Evolutionary conservation across 2,797 vertebrate genomes (phyloP), one percentile per base, ranked within the genome.

Genomic region (Danio jaintianensis): DNA sequence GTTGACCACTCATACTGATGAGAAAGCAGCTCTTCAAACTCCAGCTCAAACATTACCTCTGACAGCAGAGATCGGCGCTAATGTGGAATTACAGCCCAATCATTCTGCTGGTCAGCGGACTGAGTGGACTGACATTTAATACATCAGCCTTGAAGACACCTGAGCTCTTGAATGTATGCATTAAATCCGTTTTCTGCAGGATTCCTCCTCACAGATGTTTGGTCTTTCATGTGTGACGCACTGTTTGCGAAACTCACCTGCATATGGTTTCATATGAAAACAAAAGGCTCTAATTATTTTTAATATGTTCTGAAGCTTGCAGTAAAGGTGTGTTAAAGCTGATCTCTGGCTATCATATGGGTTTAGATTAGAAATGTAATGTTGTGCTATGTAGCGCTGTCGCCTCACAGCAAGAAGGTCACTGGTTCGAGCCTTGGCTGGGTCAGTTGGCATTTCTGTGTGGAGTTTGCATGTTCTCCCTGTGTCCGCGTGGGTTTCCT

Each of bases 211-310:
- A 11, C 78, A 75, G 64, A 85, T 73, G 80, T 77, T 7, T 20
- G 38, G 45, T 58, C 52, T 59, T 48, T 42, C 71, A 80, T 61
- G 67, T 79, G 61, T 47, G 47, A 70, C 20, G 9, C 86, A 76
- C 62, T 85, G 88, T 72, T 87, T 80, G 36, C 71, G 59, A 84
- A 89, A 89, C 88, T 88, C 83, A 50, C 40, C 2, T 20, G 55
- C 67, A 64, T 73, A 61, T 68, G 64, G 47, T 55, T 47, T 64
- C 20, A 6, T 63, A 55, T 43, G 38, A 29, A 29, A 29, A 29
- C 29, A 78, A 74, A 74, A 18, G 56, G 9, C 16, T 45, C 18
- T n/a, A 22, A 40, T 79, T 59, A 29, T 7, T 13, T 59, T 43
- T 29, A 67, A 58, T 63, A 20, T 52, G n/a, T 75, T 67, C 10